A percentile compares a stretch with the other conserved stretches of the same genome.
Conservation (phyloP, 2,797 vertebrate genomes). For the Hippoglossus hippoglossus region DNA sequence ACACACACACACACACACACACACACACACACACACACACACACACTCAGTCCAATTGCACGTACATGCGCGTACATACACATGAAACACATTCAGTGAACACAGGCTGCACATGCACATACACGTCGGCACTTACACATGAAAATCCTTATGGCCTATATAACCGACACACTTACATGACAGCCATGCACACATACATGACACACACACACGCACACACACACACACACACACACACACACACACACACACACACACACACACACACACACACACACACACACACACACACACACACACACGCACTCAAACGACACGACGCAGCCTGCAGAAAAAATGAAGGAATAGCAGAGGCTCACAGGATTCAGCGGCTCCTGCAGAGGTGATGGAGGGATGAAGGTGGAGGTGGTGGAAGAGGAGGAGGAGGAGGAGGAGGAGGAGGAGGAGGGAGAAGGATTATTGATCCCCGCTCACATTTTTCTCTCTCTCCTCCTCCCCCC, state of each 20-base stretch:
- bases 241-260: neutral
- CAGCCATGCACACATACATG: neutral
- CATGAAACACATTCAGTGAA: conserved; percentile 1
- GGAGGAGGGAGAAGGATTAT: conserved; percentile 53
- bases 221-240: neutral
- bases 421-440: conserved; percentile 38
- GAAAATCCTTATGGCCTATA: conserved; percentile 28
- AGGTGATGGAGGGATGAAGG: conserved; percentile 72
- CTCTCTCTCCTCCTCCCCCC: conserved; percentile 47
- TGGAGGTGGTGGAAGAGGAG: conserved; percentile 38
- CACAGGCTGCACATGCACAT: conserved; percentile 1
- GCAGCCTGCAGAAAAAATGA: conserved; percentile 41
- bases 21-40: neutral
- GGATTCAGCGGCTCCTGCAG: conserved; percentile 70
- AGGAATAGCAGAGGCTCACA: conserved; percentile 58
- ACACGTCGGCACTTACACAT: neutral
- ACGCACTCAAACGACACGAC: conserved; percentile 23
- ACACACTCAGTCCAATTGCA: conserved; percentile 4
- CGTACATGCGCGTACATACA: conserved; percentile 11
- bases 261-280: neutral
- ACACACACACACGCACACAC: neutral
- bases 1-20: conserved; percentile 20
- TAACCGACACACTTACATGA: conserved; percentile 6
- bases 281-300: neutral
- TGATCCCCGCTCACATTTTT: conserved; percentile 61